A percentile compares a stretch with the other conserved stretches of the same genome.
Conservation (phyloP, 2,113 vertebrate species). For the Ardeotis arabs region DNA sequence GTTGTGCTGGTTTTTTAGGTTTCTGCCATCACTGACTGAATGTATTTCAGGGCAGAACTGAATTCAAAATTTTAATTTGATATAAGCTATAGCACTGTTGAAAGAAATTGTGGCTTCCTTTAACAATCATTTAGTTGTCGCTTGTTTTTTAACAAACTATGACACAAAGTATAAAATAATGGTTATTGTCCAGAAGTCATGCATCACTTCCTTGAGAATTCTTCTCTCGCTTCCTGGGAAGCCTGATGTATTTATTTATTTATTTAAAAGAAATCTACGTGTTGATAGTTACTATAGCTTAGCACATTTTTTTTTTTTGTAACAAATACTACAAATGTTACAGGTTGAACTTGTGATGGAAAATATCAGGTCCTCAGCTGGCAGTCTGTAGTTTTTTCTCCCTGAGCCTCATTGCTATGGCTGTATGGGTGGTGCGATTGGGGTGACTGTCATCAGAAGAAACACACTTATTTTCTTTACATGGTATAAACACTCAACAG, state of each 20-base stretch:
- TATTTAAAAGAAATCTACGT: background rate
- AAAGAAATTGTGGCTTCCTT: slow-evolving; percentile 17
- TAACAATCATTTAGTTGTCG: slow-evolving; percentile 24
- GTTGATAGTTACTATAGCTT: background rate
- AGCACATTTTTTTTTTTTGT: background rate
- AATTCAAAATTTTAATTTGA: background rate
- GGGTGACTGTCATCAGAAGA: no score
- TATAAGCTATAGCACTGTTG: background rate
- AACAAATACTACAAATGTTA: background rate
- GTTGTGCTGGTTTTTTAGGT: background rate
- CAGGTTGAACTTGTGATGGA: background rate
- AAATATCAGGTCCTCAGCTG: background rate
- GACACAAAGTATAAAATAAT: background rate
- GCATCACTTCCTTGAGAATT: background rate
- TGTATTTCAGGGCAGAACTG: background rate
- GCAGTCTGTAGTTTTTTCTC: no score
- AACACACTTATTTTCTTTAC: no score
- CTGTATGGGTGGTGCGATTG: no score
- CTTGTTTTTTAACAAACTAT: slow-evolving; percentile 34
- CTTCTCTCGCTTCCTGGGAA: background rate
- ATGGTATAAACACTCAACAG: no score
- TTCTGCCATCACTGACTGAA: background rate
- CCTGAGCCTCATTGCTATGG: no score
- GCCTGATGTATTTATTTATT: background rate
- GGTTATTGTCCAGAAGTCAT: background rate